Evolutionary conservation across 2,797 vertebrate genomes (phyloP), one percentile per base, ranked within the genome.

Genomic region (Coregonus sp.): DNA sequence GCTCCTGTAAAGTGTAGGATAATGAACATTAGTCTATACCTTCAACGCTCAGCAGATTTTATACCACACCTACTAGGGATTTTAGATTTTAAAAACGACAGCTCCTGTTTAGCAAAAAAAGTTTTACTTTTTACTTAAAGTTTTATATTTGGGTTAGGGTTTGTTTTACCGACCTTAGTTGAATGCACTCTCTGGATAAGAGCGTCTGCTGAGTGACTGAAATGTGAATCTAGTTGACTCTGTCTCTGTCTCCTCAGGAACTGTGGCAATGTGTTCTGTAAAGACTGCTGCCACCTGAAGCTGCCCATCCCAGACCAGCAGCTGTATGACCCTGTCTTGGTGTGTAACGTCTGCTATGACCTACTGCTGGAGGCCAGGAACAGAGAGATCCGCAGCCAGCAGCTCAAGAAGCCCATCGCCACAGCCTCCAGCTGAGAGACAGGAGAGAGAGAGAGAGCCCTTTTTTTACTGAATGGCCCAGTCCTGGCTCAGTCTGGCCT

Each of bases 261-360:
- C 91, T 99, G 98, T 82, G 98, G 98, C 80, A 99, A 99, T 3
- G 96, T 99, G 78, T 99, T 99, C 91, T 99, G 97, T 93, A 98
- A 97, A 84, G 94, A 94, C 90, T 99, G 98, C 91, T 99, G 98
- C 86, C 96, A 99, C 73, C 94, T 98, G 92, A 98, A 98, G 94
- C 92, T 98, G 87, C 97, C 98, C 90, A 99, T 99, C 93, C 98
- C 98, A 0, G 98, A 99, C 87, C 97, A 99, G 93, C 98, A 99
- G 92, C 92, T 99, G 74, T 99, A 99, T 0, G 97, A 99, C 90
- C 95, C 97, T 0, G 98, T 98, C 86, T 92, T 99, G 47, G 98
- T 99, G 85, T 99, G 98, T 92, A 98, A 97, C 93, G 94, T 94
- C 86, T 99, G 98, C 93, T 94, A 96, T 1, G 98, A 99, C 91